Evolutionary conservation across 1,140 invertebrate species (phyloP).

Genomic region (Euborellia annulipes): DNA sequence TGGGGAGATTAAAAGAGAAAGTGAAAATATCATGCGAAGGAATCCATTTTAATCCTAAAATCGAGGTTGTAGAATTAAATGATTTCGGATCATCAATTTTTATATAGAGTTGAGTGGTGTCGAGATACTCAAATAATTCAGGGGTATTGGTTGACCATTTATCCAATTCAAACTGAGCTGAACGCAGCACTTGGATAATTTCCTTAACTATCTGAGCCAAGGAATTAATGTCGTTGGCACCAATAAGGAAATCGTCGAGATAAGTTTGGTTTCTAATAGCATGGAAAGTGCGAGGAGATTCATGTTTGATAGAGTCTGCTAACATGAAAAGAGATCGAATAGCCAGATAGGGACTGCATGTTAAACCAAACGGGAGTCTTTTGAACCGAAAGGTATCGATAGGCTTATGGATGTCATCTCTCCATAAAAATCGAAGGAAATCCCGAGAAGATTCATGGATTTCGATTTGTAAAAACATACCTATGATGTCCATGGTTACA

Average conservation of each 20-base stretch:
- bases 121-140: background rate
- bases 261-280: slow-evolving; percentile 27
- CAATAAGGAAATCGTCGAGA: slow-evolving; percentile 28
- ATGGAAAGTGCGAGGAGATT: slow-evolving; percentile 14
- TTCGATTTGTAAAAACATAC: too few relatives aligned
- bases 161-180: background rate
- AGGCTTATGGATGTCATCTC: slow-evolving; percentile 13
- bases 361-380: slow-evolving; percentile 18
- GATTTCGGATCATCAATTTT: slow-evolving; percentile 29
- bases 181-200: slow-evolving; percentile 2
- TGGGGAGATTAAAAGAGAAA: background rate
- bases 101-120: too few relatives aligned
- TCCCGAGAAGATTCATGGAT: too few relatives aligned
- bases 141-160: slow-evolving; percentile 7
- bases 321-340: slow-evolving; percentile 9
- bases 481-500: too few relatives aligned
- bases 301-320: slow-evolving; percentile 12
- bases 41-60: slow-evolving; percentile 22
- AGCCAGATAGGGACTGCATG: slow-evolving; percentile 8
- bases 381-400: slow-evolving; percentile 18
- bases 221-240: slow-evolving; percentile 10
- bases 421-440: slow-evolving; percentile 29
- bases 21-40: slow-evolving; percentile 14
- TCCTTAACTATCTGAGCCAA: slow-evolving; percentile 3
- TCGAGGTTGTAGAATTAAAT: slow-evolving; percentile 19